phyloP scores from a whole-genome alignment of 2,797 vertebrate species.

The Cheirogaleus major region DNA sequence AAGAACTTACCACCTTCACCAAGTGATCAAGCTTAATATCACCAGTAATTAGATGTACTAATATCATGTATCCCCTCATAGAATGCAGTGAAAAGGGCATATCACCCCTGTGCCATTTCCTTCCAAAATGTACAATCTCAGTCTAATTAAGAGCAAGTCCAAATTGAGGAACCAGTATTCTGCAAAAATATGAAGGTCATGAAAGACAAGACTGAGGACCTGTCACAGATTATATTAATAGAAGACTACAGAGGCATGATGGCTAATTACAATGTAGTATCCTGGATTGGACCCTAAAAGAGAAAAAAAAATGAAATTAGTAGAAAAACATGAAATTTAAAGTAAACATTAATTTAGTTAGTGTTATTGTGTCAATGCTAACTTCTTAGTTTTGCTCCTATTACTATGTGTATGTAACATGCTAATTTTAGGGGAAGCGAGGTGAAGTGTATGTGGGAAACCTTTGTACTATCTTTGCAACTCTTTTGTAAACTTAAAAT shows the following conservation, averaged over 20 bases:
- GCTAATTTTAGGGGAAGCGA: background rate
- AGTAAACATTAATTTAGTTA: background rate
- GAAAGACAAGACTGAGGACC: background rate
- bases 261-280: background rate
- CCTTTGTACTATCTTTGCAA: background rate
- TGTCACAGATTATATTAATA: background rate
- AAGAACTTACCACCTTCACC: background rate
- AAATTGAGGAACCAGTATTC: background rate
- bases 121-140: background rate
- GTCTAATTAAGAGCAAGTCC: background rate
- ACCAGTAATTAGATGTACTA: background rate
- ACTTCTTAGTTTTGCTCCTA: background rate
- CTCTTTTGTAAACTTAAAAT: background rate
- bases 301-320: background rate
- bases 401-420: background rate
- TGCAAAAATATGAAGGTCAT: background rate
- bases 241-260: background rate
- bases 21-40: background rate
- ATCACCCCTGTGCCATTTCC: background rate
- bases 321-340: background rate
- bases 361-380: background rate
- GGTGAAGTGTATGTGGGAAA: background rate
- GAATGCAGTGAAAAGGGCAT: background rate
- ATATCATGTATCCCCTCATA: background rate
- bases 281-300: background rate